Conservation (phyloP, 2,888 invertebrate genomes). For the Stenodera caucasica region DNA sequence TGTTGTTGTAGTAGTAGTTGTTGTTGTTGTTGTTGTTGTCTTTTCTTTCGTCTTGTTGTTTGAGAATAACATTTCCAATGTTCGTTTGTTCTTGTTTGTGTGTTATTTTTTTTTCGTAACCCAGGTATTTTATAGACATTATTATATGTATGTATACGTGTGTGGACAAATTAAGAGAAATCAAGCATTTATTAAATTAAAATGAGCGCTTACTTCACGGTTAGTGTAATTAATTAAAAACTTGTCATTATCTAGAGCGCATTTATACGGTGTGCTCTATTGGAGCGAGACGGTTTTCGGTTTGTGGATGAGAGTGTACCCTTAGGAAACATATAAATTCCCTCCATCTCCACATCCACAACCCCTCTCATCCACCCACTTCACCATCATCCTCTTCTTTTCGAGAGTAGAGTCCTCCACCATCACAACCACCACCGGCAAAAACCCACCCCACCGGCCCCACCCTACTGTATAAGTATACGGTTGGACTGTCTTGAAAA, state of each 20-base stretch:
- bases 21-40: not conserved
- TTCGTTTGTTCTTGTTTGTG: not conserved
- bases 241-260: conserved; percentile 50
- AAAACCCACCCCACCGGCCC: conserved; percentile 31
- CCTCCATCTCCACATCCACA: conserved; percentile 27
- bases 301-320: conserved; percentile 51
- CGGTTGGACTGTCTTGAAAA: conserved; percentile 55
- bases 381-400: conserved; percentile 10
- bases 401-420: not conserved
- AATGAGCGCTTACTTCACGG: conserved; percentile 46
- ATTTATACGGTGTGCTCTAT: conserved; percentile 45
- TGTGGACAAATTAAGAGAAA: conserved; percentile 35
- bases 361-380: conserved; percentile 1
- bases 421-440: conserved; percentile 18
- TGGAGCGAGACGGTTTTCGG: conserved; percentile 47
- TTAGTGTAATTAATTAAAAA: conserved; percentile 51
- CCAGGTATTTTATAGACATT: too few relatives aligned
- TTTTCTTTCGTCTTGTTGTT: too few relatives aligned
- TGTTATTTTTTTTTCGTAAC: too few relatives aligned
- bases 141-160: not conserved
- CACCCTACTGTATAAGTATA: conserved; percentile 48
- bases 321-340: conserved; percentile 53
- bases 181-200: conserved; percentile 45
- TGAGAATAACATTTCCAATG: not conserved
- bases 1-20: not conserved